Evolutionary conservation across 2,888 invertebrate genomes (phyloP).

Genomic region (Ormyrus pomaceus): DNA sequence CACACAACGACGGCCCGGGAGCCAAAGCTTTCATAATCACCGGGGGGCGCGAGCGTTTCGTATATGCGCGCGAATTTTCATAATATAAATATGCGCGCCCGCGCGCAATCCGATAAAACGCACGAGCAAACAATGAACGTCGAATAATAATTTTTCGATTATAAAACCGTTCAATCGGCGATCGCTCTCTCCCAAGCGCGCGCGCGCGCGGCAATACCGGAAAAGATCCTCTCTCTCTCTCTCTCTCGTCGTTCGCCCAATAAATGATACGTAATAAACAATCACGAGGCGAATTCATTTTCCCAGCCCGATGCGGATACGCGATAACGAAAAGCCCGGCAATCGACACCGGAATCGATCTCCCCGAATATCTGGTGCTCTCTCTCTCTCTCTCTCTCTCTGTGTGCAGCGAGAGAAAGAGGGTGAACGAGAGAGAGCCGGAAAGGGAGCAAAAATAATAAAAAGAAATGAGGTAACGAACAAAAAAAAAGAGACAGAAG

Average conservation of each 20-base stretch:
- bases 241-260: slow-evolving; percentile 10
- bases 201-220: slow-evolving; percentile 1
- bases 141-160: slow-evolving; percentile 47
- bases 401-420: not conserved
- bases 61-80: slow-evolving; percentile 1
- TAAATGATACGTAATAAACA: slow-evolving; percentile 49
- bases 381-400: not conserved
- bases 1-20: not conserved
- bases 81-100: not conserved
- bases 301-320: slow-evolving; percentile 18
- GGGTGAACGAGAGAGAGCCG: slow-evolving; percentile 2
- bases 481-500: not conserved
- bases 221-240: slow-evolving; percentile 3
- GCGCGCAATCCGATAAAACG: slow-evolving; percentile 20
- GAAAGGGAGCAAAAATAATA: not conserved
- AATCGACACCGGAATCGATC: slow-evolving; percentile 50
- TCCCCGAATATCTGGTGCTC: not conserved
- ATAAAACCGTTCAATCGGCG: slow-evolving; percentile 34
- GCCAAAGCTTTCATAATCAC: too few species aligned
- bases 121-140: slow-evolving; percentile 25
- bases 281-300: slow-evolving; percentile 49
- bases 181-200: not conserved
- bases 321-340: slow-evolving; percentile 47
- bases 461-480: not conserved
- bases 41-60: too few species aligned